Conservation (phyloP, 2,888 invertebrate species). For the Podotricha telesiphe region DNA sequence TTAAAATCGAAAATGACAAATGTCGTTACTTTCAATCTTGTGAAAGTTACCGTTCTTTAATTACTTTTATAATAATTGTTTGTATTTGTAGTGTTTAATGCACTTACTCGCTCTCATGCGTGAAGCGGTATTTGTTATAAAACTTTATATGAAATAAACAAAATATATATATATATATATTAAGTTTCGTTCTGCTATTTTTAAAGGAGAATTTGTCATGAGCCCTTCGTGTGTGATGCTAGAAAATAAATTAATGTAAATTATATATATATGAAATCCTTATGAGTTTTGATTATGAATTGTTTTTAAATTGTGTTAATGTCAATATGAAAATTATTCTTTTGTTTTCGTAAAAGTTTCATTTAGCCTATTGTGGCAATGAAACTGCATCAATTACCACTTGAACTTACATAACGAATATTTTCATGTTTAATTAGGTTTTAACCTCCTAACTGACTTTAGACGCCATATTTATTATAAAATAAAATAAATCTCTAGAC, state of each 20-base stretch:
- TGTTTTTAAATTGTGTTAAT: too few relatives aligned
- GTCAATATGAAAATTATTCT: background rate
- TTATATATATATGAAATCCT: too few relatives aligned
- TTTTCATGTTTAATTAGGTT: background rate
- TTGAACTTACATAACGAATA: conserved; percentile 11
- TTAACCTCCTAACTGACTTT: background rate
- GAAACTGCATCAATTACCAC: conserved; percentile 4
- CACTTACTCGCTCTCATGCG: background rate
- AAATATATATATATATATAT: too few relatives aligned
- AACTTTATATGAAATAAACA: too few relatives aligned
- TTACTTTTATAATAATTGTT: background rate
- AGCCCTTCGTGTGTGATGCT: too few relatives aligned
- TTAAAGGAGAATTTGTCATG: too few relatives aligned
- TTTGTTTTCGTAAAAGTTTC: background rate
- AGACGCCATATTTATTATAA: too few relatives aligned
- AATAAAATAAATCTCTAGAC: too few relatives aligned
- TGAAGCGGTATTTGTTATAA: background rate
- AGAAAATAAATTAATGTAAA: too few relatives aligned
- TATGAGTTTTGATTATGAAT: too few relatives aligned
- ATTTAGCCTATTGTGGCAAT: too few relatives aligned
- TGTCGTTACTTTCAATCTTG: background rate
- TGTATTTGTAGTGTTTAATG: conserved; percentile 1
- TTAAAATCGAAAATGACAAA: background rate
- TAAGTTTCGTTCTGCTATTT: too few relatives aligned
- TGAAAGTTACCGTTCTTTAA: conserved; percentile 11